A percentile compares a stretch with the other conserved stretches of the same genome.
Evolutionary conservation across 1,140 invertebrate genomes (phyloP).

Genomic region (Bombus fervidus): DNA sequence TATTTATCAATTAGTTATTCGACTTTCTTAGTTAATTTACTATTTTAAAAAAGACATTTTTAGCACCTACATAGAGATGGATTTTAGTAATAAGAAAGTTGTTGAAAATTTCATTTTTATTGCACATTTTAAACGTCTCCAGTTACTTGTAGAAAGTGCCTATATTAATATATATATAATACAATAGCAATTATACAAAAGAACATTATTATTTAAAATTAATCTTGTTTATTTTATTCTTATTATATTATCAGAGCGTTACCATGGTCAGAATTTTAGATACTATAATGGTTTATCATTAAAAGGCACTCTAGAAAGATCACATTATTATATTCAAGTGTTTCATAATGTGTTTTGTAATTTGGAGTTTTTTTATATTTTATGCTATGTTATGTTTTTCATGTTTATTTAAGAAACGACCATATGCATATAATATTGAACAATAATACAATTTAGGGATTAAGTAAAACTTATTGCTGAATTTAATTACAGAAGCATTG

Average conservation of each 20-base stretch:
- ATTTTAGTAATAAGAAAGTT: conserved; percentile 43
- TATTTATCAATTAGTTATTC: conserved; percentile 10
- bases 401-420: conserved; percentile 33
- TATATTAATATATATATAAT: conserved; percentile 69
- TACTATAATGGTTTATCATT: conserved; percentile 32
- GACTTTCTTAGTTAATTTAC: neutral
- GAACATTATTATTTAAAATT: conserved; percentile 53
- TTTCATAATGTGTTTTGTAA: conserved; percentile 11
- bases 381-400: neutral
- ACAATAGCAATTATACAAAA: conserved; percentile 63
- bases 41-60: neutral
- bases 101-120: conserved; percentile 41
- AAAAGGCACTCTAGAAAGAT: conserved; percentile 35
- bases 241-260: conserved; percentile 68
- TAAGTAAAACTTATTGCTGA: conserved; percentile 59
- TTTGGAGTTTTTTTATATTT: neutral
- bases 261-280: conserved; percentile 68
- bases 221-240: conserved; percentile 64
- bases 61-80: neutral
- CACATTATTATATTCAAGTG: conserved; percentile 20
- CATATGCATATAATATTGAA: conserved; percentile 39
- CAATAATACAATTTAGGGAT: conserved; percentile 47
- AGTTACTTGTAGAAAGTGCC: conserved; percentile 81
- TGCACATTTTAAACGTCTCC: conserved; percentile 46
- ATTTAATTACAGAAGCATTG: conserved; percentile 71